These are phyloP conservation scores for Scaptodrosophila lebanonensis DNA, from an alignment of 1,140 invertebrate genomes.

Conservation along the genomic window DNA sequence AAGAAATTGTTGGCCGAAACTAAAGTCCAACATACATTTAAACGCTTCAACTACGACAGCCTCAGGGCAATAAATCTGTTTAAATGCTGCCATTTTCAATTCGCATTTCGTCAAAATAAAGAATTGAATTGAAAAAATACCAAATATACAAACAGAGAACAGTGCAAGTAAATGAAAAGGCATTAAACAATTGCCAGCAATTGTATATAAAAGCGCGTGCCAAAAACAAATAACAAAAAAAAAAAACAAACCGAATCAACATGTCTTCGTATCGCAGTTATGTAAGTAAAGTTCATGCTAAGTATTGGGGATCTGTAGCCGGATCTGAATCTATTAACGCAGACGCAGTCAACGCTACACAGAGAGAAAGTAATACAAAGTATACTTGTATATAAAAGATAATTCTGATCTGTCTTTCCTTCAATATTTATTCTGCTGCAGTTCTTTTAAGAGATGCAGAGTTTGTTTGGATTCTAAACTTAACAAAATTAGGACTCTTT, in stretches of 20 bases:
- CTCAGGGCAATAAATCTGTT: neutral
- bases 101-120: neutral
- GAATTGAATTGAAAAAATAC: neutral
- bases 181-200: conserved; percentile 29
- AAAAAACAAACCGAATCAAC: conserved; percentile 5
- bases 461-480: too few relatives aligned
- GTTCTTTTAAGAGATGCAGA: too few relatives aligned
- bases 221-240: conserved; percentile 61
- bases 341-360: too few relatives aligned
- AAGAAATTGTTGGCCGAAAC: too few relatives aligned
- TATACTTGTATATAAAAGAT: too few relatives aligned
- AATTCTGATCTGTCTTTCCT: too few relatives aligned
- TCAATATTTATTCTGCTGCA: too few relatives aligned
- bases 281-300: conserved; percentile 65
- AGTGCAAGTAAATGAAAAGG: conserved; percentile 3
- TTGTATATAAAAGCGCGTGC: conserved; percentile 18
- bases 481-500: too few relatives aligned
- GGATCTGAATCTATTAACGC: too few relatives aligned
- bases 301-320: too few relatives aligned
- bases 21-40: neutral
- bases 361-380: too few relatives aligned
- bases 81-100: neutral
- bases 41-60: too few relatives aligned
- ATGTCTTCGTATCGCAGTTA: conserved; percentile 76
- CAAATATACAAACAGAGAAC: neutral